Base-by-base conservation (phyloP, 2,888 invertebrate genomes). In the Hemicrepidius hirtus region DNA sequence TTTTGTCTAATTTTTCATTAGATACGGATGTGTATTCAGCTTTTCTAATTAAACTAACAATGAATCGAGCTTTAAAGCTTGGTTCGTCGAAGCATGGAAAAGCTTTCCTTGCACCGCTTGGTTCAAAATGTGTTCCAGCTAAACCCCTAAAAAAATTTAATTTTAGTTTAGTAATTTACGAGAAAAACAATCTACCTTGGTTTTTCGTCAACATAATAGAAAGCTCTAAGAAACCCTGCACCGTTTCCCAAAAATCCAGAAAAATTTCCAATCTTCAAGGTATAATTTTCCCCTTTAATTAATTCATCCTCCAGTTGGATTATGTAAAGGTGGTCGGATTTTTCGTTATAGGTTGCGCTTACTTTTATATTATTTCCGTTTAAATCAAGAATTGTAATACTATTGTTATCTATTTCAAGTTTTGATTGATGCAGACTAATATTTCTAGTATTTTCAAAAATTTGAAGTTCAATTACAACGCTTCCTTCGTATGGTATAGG, bases 31-130 rank as follows among this genome's bases (percentile, higher is more conserved):
- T 44, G 16, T 67, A 62, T 3, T n/a, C 37, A 3, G 13, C 37
- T 24, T 37, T 28, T 24, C 75, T 75, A n/a, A 85, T 84, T 68
- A 88, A 84, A 0, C 84, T 86, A 44, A 89, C 86, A 0, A 81
- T 80, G 7, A 88, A 85, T 0, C 76, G 80, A 0, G 87, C 80
- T 1, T 81, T 73, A 62, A 84, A 83, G 0, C 84, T 83, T 0
- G 87, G 91, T 74, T 92, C 92, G 79, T 94, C 94, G 79, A 94
- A 94, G 78, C 93, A 92, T 16, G 94, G 94, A 83, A 94, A 94
- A 0, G 92, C 94, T 74, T 86, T 87, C 13, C 93, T 89, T 0
- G 92, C 92, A 68, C 91, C 46, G 20, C 12, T 66, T 40, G 60
- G 66, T 32, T 67, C 50, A 46, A 71, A 67, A 28, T 67, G 35